phyloP scores from a whole-genome alignment of 53 echinoderm and acorn worm species.

The Zoroaster sp. region DNA sequence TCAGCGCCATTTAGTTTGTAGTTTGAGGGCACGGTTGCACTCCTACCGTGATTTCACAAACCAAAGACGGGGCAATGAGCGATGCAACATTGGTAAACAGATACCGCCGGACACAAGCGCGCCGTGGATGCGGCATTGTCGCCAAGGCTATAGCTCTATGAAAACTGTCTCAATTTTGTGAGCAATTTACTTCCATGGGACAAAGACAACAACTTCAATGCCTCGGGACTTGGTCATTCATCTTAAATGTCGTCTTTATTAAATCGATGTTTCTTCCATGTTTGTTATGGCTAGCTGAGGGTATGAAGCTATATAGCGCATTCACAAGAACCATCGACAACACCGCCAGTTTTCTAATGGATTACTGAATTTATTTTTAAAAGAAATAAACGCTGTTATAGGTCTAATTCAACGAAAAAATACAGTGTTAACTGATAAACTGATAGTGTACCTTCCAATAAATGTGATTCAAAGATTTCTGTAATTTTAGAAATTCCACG shows the following conservation, averaged over 20 bases:
- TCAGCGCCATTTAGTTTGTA: constrained; percentile 50
- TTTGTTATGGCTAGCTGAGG: constrained; percentile 1
- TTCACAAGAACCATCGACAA: too few relatives aligned
- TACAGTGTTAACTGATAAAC: too few relatives aligned
- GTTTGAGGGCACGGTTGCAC: constrained; percentile 25
- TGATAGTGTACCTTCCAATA: too few relatives aligned
- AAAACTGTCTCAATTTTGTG: constrained; percentile 55
- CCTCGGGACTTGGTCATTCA: constrained; percentile 22
- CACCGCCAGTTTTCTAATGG: too few relatives aligned
- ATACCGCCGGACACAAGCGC: constrained; percentile 15
- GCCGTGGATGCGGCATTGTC: constrained; percentile 20
- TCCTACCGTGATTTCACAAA: constrained; percentile 25
- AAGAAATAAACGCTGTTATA: too few relatives aligned
- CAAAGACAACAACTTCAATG: constrained; percentile 40
- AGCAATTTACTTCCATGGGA: constrained; percentile 41
- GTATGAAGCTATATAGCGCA: too few relatives aligned
- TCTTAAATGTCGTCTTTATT: constrained; percentile 20
- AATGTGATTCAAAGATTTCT: too few relatives aligned
- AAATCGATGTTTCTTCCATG: constrained; percentile 26
- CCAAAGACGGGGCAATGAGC: not conserved
- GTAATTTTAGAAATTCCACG: too few relatives aligned
- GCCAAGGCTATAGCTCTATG: not conserved
- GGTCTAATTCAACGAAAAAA: too few relatives aligned
- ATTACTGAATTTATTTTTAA: too few relatives aligned
- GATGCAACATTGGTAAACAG: constrained; percentile 35